Evolutionary conservation across 2,888 invertebrate species (phyloP), one percentile per base, ranked within the genome.

Genomic region (Drosophila borealis): DNA sequence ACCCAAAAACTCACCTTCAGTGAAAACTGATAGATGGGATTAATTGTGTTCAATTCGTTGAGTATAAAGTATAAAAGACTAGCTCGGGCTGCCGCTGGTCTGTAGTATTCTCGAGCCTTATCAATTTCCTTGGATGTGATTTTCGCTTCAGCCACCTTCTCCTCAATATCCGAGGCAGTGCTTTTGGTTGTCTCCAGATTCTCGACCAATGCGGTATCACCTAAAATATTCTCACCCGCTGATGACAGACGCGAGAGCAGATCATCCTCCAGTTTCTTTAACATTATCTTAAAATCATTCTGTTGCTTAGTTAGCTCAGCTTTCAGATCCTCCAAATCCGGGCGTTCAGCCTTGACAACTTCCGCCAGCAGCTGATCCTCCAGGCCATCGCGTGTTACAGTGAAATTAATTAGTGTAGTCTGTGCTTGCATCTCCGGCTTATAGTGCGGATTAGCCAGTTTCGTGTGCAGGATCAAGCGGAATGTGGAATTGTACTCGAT

Each of bases 351-450:
- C 93, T 98, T 98, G 0, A 99, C 98, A 13, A 98, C 98, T 94
- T 98, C 98, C 14, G 98, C 98, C 64, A 99, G 93, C 17, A 99
- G 94, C 92, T 99, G 98, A 92, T 99, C 98, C 93, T 98, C 98
- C 49, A 99, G 93, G 9, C 98, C 99, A 91, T 98, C 98, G 88
- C 97, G 95, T 8, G 99, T 99, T 8, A 99, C 99, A 10, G 98
- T 98, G 90, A 99, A 99, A 93, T 99, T 98, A 75, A 99, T 98
- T 66, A 99, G 93, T 2, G 98, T 98, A 0, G 98, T 97, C 93
- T 99, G 98, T 13, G 99, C 99, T 93, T 99, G 98, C 97, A 99
- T 97, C 94, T 99, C 99, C 1, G 99, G 99, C 91, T 98, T 98
- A 92, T 98, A 99, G 93, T 98, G 98, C 11, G 98, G 99, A 93